Percentiles rank a stretch among this genome's conserved stretches.
phyloP scores from a whole-genome alignment of 1,140 invertebrate species.

The Gryllus bimaculatus region DNA sequence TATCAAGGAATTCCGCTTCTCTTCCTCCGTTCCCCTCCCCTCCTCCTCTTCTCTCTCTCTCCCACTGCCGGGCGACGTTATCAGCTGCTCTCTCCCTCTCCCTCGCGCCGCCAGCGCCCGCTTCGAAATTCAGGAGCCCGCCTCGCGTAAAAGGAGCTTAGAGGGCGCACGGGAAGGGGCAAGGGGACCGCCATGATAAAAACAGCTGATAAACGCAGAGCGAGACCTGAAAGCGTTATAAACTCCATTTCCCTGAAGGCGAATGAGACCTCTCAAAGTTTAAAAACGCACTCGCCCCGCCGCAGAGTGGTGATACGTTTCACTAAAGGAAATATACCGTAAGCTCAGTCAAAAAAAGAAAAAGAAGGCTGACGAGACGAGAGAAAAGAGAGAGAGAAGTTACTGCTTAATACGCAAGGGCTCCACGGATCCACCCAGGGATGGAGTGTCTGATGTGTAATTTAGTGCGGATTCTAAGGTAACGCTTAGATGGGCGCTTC shows the following conservation, averaged over 20 bases:
- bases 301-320: neutral
- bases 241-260: neutral
- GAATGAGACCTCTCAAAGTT: constrained; percentile 4
- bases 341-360: neutral
- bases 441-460: neutral
- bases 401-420: neutral
- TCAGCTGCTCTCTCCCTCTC: neutral
- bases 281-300: neutral
- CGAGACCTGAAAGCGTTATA: constrained; percentile 3
- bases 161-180: neutral
- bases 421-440: neutral
- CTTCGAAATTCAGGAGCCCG: neutral
- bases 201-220: neutral
- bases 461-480: neutral
- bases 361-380: neutral
- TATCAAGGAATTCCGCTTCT: no score
- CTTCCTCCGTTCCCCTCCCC: neutral
- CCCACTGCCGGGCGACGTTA: neutral
- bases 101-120: neutral
- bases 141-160: neutral
- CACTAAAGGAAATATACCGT: constrained; percentile 1
- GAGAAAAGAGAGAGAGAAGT: neutral
- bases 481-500: neutral
- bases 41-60: neutral
- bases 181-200: neutral